These are phyloP conservation scores for Palaemon carinicauda DNA, from an alignment of 1,140 invertebrate species.

Conservation along the genomic window DNA sequence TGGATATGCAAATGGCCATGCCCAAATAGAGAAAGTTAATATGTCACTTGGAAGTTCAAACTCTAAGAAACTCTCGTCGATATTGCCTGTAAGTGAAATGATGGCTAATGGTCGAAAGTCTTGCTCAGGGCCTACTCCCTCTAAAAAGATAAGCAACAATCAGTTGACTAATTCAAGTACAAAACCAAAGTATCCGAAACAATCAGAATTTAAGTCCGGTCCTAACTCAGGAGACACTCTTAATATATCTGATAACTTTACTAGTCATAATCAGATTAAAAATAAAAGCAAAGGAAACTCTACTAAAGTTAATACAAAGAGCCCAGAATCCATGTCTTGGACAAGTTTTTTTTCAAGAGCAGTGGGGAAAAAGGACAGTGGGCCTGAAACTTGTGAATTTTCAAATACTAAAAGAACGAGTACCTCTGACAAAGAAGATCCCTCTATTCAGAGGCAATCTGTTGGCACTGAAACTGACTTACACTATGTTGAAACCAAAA, in stretches of 20 bases:
- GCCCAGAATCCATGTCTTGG: conserved; percentile 40
- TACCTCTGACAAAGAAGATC: conserved; percentile 25
- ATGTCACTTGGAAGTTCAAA: background rate
- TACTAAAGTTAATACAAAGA: conserved; percentile 22
- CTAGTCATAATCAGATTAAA: conserved; percentile 34
- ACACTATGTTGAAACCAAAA: conserved; percentile 56
- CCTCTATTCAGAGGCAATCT: conserved; percentile 57
- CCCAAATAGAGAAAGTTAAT: conserved; percentile 57
- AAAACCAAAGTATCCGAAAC: conserved; percentile 62
- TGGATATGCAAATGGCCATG: conserved; percentile 60
- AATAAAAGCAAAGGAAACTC: conserved; percentile 41
- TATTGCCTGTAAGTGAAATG: conserved; percentile 58
- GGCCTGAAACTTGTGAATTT: conserved; percentile 51
- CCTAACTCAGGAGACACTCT: conserved; percentile 62
- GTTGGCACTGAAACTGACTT: conserved; percentile 58
- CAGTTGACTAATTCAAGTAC: conserved; percentile 61
- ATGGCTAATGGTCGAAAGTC: conserved; percentile 63
- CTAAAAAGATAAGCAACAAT: conserved; percentile 61
- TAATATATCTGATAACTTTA: conserved; percentile 8
- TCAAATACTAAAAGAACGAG: conserved; percentile 58
- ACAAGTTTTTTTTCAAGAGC: conserved; percentile 37
- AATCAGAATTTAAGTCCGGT: conserved; percentile 64
- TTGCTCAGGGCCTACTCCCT: conserved; percentile 62
- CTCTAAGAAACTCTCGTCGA: background rate
- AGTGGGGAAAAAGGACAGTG: conserved; percentile 10